These are phyloP conservation scores for Chironomus tentans DNA, from an alignment of 2,888 invertebrate species.

Conservation along the genomic window DNA sequence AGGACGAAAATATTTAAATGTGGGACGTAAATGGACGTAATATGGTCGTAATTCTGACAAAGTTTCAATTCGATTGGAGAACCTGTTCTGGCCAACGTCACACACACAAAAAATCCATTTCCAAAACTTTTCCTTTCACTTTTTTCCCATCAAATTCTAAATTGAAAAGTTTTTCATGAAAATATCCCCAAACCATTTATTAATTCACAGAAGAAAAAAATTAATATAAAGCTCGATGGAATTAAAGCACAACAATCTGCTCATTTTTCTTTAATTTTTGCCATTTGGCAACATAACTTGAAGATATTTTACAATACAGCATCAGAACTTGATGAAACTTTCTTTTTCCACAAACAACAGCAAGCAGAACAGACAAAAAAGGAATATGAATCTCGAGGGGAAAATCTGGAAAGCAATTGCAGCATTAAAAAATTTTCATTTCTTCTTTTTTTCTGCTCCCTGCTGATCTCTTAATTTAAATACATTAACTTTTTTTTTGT, in stretches of 20 bases:
- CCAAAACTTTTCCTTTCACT: background rate
- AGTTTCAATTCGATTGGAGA: no score
- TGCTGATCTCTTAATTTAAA: background rate
- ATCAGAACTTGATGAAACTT: no score
- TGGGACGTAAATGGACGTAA: no score
- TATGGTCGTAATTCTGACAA: no score
- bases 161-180: background rate
- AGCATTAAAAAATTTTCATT: no score
- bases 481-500: background rate
- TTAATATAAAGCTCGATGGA: background rate
- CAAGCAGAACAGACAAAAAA: background rate
- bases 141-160: background rate
- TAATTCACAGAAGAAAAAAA: background rate
- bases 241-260: background rate
- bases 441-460: background rate
- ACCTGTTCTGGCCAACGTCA: no score
- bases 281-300: background rate
- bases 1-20: no score
- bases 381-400: background rate
- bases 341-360: background rate
- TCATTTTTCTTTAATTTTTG: background rate
- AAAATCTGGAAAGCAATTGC: background rate
- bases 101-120: no score
- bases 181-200: background rate
- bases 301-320: background rate